phyloP scores from a whole-genome alignment of 2,797 vertebrate genomes.

The Galagoides demidoff region DNA sequence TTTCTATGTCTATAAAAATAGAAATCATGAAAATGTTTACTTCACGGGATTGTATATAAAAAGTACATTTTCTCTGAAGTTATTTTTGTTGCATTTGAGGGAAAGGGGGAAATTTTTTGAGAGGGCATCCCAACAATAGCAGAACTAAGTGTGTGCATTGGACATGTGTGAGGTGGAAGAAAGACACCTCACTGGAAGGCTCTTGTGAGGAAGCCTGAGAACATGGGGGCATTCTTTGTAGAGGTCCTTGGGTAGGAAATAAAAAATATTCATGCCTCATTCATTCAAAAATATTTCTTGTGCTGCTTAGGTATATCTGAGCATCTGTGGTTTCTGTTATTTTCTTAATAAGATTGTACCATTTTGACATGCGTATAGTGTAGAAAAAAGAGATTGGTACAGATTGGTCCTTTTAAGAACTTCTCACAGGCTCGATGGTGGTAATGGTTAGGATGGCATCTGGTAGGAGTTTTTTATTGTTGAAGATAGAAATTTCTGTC shows the following conservation, averaged over 20 bases:
- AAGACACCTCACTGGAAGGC: neutral
- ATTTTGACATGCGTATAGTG: neutral
- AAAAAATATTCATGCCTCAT: neutral
- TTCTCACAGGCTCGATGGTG: neutral
- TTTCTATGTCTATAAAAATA: constrained; percentile 18
- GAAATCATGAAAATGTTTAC: neutral
- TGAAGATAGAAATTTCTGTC: constrained; percentile 17
- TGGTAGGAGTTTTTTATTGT: neutral
- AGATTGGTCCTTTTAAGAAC: neutral
- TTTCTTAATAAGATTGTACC: neutral
- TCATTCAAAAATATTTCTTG: neutral
- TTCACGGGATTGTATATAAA: neutral
- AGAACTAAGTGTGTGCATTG: neutral
- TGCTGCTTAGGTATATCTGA: neutral
- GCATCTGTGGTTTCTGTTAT: neutral
- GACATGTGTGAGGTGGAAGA: neutral
- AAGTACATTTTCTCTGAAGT: neutral
- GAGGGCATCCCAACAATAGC: neutral
- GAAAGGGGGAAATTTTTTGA: neutral
- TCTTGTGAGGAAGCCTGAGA: neutral
- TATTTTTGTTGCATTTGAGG: neutral
- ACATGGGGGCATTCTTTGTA: neutral
- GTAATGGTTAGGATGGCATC: neutral
- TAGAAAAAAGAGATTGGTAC: neutral
- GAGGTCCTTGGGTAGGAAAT: neutral